Conservation (phyloP, 2,888 invertebrate genomes). For the Sarcophaga subvicina region DNA sequence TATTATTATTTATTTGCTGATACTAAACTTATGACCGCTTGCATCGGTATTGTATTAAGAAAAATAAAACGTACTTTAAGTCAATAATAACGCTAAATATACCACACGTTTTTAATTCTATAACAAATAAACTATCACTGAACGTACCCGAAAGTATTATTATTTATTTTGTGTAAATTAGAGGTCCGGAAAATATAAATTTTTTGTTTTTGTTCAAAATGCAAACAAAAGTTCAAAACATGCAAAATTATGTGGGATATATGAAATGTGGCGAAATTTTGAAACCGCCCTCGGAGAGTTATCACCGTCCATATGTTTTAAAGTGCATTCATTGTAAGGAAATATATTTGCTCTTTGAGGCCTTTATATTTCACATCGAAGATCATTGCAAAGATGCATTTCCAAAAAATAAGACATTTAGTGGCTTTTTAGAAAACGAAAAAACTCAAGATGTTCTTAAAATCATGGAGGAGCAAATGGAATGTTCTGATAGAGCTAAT, state of each 20-base stretch:
- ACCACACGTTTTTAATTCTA: background rate
- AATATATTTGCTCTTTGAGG: conserved; percentile 61
- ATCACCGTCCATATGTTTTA: conserved; percentile 53
- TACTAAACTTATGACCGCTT: too few species aligned
- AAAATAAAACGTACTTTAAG: background rate
- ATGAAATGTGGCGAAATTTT: conserved; percentile 60
- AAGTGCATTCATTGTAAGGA: conserved; percentile 63
- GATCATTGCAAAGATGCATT: conserved; percentile 46
- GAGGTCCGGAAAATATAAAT: conserved; percentile 1
- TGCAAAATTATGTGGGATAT: conserved; percentile 51
- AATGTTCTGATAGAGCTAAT: background rate
- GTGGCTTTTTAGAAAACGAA: background rate
- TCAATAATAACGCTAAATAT: background rate
- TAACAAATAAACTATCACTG: conserved; percentile 7
- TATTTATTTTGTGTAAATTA: conserved; percentile 7
- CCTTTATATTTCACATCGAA: conserved; percentile 63
- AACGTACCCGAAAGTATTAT: conserved; percentile 26
- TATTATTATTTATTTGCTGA: too few species aligned
- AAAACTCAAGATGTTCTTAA: background rate
- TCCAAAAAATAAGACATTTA: background rate
- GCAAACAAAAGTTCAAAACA: conserved; percentile 54
- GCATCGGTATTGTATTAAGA: too few species aligned
- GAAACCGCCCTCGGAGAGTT: conserved; percentile 33
- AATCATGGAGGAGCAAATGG: conserved; percentile 1
- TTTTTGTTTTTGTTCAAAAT: conserved; percentile 17